Percentiles rank a stretch among this genome's conserved stretches.
Conservation (phyloP, 2,888 invertebrate species). For the Hofmannophila pseudospretella region DNA sequence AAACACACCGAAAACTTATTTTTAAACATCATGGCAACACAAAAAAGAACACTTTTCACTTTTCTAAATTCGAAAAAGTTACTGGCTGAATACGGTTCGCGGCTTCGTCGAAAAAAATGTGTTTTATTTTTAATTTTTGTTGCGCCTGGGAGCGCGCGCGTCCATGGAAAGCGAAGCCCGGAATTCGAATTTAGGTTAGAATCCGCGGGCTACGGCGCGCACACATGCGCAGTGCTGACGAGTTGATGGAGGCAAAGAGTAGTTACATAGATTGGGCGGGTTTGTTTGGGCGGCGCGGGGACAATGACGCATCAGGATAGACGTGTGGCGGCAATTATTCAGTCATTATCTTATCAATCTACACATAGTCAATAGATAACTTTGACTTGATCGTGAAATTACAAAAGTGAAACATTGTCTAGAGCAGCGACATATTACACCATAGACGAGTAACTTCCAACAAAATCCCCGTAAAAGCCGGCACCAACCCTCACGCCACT, state of each 20-base stretch:
- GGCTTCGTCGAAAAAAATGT: constrained; percentile 27
- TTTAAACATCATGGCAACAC: constrained; percentile 42
- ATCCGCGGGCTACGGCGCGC: constrained; percentile 64
- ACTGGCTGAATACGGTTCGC: constrained; percentile 6
- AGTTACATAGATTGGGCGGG: constrained; percentile 1
- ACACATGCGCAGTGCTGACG: constrained; percentile 56
- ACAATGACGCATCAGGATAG: too few species aligned
- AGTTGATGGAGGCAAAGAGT: constrained; percentile 47
- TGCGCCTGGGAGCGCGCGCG: constrained; percentile 54
- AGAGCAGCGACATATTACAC: too few species aligned
- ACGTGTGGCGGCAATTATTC: too few species aligned
- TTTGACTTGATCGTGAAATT: too few species aligned
- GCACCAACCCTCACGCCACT: too few species aligned
- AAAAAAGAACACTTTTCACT: constrained; percentile 3
- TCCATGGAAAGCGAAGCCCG: constrained; percentile 57
- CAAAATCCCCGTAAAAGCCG: too few species aligned
- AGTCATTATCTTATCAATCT: too few species aligned
- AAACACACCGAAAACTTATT: constrained; percentile 39
- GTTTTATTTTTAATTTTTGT: constrained; percentile 64
- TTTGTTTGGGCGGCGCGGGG: not conserved
- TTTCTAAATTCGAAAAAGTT: not conserved
- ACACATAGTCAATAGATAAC: too few species aligned
- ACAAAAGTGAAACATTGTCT: too few species aligned
- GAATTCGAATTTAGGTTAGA: constrained; percentile 75
- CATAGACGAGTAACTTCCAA: too few species aligned